phyloP scores from a whole-genome alignment of 2,888 invertebrate genomes.

The Microchrysa polita region DNA sequence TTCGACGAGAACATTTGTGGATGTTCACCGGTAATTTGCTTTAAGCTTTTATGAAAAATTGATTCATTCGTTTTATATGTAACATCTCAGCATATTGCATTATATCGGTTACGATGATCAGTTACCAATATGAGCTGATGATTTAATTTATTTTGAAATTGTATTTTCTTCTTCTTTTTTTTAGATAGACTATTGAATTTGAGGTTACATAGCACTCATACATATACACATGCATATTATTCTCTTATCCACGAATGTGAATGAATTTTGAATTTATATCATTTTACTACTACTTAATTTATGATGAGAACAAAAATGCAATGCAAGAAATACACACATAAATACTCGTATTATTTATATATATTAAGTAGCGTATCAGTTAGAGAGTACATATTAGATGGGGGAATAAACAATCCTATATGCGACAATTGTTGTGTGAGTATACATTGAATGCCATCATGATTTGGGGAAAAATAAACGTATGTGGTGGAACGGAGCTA shows the following conservation, averaged over 20 bases:
- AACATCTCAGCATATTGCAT: neutral
- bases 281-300: conserved; percentile 27
- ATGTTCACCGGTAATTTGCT: conserved; percentile 60
- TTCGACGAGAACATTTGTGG: conserved; percentile 70
- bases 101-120: neutral
- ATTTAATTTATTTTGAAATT: conserved; percentile 17
- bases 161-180: conserved; percentile 43
- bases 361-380: neutral
- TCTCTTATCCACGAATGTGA: conserved; percentile 11
- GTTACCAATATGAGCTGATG: neutral
- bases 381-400: neutral
- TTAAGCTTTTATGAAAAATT: neutral
- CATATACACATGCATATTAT: conserved; percentile 22
- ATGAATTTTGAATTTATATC: conserved; percentile 8
- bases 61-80: neutral
- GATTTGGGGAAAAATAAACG: too few relatives aligned
- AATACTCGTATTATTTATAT: neutral
- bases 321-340: conserved; percentile 8
- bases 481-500: too few relatives aligned
- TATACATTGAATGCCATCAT: conserved; percentile 5
- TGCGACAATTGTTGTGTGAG: conserved; percentile 34
- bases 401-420: conserved; percentile 15
- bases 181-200: conserved; percentile 44
- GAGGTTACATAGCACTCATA: conserved; percentile 29
- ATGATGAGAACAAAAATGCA: conserved; percentile 1